Evolutionary conservation across 2,797 vertebrate species (phyloP), one percentile per base, ranked within the genome.

Genomic region (Pseudomugil tenellus): DNA sequence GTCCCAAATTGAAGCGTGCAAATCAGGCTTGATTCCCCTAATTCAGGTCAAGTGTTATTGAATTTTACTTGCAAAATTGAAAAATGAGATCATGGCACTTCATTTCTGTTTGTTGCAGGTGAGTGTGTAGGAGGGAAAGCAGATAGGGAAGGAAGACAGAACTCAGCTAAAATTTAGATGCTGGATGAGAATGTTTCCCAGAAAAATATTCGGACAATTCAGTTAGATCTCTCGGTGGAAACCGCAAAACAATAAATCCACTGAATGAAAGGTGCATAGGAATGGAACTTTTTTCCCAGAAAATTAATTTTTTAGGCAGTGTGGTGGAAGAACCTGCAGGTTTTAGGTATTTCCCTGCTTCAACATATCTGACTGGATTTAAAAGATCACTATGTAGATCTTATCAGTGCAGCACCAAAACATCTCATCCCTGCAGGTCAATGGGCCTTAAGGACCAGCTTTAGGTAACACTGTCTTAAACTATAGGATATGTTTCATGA

Each of bases 101-200:
- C 58, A 76, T 73, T 72, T 70, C 61, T 75, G 65, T 80, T 87
- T 85, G 68, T 63, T 79, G n/a, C n/a, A n/a, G n/a, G n/a, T n/a
- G n/a, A n/a, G 62, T 73, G 65, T 69, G 65, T 69, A 32, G 58
- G 29, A 67, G 62, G 67, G 37, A 52, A 67, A 64, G 58, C 48
- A 46, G 51, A 77, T 46, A 16, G 60, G 51, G 26, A 59, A 52
- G 14, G 25, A 19, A 57, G 48, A 29, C 63, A 64, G 55, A 68
- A 70, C 21, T 53, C 43, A 49, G 72, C 68, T 74, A 25, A 72
- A 34, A 65, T 77, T 59, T 17, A 63, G 53, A 66, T 80, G 35
- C 56, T 51, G 63, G 72, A 39, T 61, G 49, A 55, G 70, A 23
- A 72, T 63, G 68, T 76, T 73, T 77, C 43, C 53, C 49, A 23